Evolutionary conservation across 2,888 invertebrate species (phyloP).

Genomic region (Amitus sp.): DNA sequence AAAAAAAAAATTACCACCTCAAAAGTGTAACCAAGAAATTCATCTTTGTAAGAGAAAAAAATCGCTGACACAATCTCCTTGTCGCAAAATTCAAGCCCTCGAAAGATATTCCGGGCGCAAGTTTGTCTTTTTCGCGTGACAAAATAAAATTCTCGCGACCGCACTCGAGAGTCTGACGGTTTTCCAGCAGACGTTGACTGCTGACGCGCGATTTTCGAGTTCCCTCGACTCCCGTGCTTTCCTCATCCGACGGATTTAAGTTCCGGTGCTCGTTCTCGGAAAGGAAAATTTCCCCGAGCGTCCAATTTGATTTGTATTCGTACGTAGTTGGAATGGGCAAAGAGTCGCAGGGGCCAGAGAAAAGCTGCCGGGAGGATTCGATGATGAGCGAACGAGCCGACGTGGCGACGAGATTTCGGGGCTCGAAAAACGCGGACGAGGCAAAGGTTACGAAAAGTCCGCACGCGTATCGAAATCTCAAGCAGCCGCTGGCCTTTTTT

Average conservation of each 20-base stretch:
- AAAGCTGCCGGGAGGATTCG: conserved; percentile 6
- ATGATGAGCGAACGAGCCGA: conserved; percentile 18
- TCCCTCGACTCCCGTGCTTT: conserved; percentile 18
- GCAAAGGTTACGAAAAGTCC: conserved; percentile 56
- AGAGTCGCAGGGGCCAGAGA: conserved; percentile 18
- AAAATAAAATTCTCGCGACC: conserved; percentile 24
- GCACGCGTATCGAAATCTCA: conserved; percentile 59
- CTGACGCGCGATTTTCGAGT: conserved; percentile 37
- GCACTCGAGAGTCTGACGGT: conserved; percentile 9
- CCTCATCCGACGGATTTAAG: conserved; percentile 20
- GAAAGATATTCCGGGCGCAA: conserved; percentile 12
- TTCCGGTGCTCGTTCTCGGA: conserved; percentile 30
- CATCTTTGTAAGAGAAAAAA: no score
- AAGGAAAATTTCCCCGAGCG: conserved; percentile 48
- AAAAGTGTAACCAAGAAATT: no score
- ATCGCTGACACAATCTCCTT: no score
- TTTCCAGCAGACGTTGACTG: conserved; percentile 22
- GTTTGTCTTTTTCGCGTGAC: conserved; percentile 12
- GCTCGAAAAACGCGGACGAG: conserved; percentile 62
- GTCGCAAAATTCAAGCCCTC: conserved; percentile 1
- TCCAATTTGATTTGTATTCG: conserved; percentile 55
- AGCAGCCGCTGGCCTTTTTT: no score
- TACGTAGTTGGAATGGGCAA: conserved; percentile 28
- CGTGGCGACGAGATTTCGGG: conserved; percentile 35
- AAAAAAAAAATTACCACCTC: no score